These are phyloP conservation scores for Cosmorhoe ocellata DNA, from an alignment of 2,888 invertebrate species.

Conservation along the genomic window DNA sequence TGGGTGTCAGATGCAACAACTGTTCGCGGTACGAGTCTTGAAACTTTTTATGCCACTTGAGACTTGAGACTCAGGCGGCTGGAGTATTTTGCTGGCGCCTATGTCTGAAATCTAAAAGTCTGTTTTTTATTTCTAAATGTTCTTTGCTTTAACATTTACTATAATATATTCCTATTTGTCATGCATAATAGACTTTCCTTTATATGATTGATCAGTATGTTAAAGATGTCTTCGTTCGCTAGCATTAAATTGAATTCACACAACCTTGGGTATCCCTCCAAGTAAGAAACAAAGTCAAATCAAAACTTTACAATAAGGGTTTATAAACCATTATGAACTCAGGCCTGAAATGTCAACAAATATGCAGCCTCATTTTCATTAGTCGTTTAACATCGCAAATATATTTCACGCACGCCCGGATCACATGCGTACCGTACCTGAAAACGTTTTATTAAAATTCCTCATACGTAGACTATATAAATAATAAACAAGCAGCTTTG, in stretches of 20 bases:
- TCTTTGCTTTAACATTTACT: not conserved
- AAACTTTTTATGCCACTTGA: constrained; percentile 55
- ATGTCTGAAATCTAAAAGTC: not conserved
- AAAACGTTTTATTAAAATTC: constrained; percentile 50
- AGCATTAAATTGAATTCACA: too few relatives aligned
- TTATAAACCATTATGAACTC: not conserved
- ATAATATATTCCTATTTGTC: too few relatives aligned
- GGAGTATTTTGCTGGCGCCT: constrained; percentile 37
- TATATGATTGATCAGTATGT: too few relatives aligned
- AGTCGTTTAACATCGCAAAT: constrained; percentile 28
- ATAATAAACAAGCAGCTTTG: constrained; percentile 57
- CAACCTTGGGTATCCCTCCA: too few relatives aligned
- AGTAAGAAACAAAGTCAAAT: too few relatives aligned
- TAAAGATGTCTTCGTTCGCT: too few relatives aligned
- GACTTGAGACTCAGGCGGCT: constrained; percentile 35
- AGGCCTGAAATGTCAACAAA: constrained; percentile 19
- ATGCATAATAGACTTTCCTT: too few relatives aligned
- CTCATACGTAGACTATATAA: constrained; percentile 50
- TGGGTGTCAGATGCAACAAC: constrained; percentile 75
- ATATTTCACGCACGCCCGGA: constrained; percentile 27
- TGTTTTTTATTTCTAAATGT: constrained; percentile 7
- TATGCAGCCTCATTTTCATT: constrained; percentile 31
- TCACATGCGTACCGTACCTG: constrained; percentile 34
- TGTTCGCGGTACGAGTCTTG: constrained; percentile 61
- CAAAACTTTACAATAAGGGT: too few relatives aligned